Evolutionary conservation across 1,140 invertebrate species (phyloP).

Genomic region (Drosophila subobscura): DNA sequence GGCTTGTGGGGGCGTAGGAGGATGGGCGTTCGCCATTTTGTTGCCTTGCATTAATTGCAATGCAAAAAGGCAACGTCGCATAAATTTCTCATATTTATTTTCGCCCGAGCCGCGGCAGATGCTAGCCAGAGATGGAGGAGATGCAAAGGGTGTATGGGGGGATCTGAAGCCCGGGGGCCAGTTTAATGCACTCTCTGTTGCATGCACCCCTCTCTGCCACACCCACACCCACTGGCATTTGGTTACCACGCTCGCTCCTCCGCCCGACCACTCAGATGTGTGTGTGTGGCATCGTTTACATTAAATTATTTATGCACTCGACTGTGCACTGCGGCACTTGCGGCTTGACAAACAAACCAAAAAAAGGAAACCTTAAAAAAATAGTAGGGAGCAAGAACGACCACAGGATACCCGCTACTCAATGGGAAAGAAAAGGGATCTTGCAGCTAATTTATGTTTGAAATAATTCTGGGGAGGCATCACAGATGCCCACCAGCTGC

Average conservation of each 20-base stretch:
- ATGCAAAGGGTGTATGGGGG: neutral
- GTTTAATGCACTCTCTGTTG: slow-evolving; percentile 55
- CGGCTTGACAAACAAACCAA: slow-evolving; percentile 33
- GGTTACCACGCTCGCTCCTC: too few relatives aligned
- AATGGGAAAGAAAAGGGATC: too few relatives aligned
- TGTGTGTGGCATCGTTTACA: slow-evolving; percentile 54
- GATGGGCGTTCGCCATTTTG: slow-evolving; percentile 44
- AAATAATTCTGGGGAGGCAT: too few relatives aligned
- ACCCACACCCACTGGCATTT: neutral
- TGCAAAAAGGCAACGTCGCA: slow-evolving; percentile 73
- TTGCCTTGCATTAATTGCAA: slow-evolving; percentile 71
- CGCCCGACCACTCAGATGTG: too few relatives aligned
- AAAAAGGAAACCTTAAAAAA: neutral
- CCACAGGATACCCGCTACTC: too few relatives aligned
- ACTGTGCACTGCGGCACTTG: slow-evolving; percentile 40
- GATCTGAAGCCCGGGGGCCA: slow-evolving; percentile 12
- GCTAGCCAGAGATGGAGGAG: slow-evolving; percentile 30
- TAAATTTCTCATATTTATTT: slow-evolving; percentile 82
- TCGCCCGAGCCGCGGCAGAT: slow-evolving; percentile 59
- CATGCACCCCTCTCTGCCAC: slow-evolving; percentile 14
- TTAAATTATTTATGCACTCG: slow-evolving; percentile 78
- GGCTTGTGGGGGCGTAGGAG: slow-evolving; percentile 16
- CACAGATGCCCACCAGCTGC: too few relatives aligned
- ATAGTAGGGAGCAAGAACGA: too few relatives aligned
- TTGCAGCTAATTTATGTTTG: too few relatives aligned